Percentiles rank a stretch among this genome's conserved stretches.
Evolutionary conservation across 2,113 vertebrate genomes (phyloP).

Genomic region (Ictalurus punctatus): DNA sequence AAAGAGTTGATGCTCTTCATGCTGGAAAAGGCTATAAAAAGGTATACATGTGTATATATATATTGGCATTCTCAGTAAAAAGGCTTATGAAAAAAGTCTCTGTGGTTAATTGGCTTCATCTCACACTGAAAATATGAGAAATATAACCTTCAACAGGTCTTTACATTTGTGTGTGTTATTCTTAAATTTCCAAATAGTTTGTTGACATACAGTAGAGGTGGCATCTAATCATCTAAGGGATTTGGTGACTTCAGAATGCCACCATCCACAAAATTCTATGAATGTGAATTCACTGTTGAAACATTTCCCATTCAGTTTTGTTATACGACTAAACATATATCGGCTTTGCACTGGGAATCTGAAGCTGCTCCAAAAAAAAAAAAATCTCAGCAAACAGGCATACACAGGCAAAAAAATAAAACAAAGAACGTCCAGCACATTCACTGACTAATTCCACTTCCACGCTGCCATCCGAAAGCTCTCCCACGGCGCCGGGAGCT

Average conservation of each 20-base stretch:
- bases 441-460: slow-evolving; percentile 27
- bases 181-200: no score
- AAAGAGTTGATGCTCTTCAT: no score
- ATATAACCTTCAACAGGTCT: no score
- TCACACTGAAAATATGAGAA: no score
- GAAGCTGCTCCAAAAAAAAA: background rate
- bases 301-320: background rate
- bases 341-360: background rate
- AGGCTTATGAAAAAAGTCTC: no score
- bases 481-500: background rate
- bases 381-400: background rate
- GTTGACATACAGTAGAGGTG: background rate
- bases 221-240: background rate
- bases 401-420: background rate
- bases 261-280: background rate
- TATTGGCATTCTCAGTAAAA: no score
- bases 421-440: background rate
- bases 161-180: no score
- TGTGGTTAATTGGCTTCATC: no score
- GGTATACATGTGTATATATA: no score
- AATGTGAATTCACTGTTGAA: background rate
- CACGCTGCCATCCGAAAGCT: slow-evolving; percentile 1
- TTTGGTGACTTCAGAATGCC: background rate
- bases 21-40: no score
- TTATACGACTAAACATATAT: background rate